phyloP scores from a whole-genome alignment of 2,888 invertebrate genomes.

The Campoplex nolae region DNA sequence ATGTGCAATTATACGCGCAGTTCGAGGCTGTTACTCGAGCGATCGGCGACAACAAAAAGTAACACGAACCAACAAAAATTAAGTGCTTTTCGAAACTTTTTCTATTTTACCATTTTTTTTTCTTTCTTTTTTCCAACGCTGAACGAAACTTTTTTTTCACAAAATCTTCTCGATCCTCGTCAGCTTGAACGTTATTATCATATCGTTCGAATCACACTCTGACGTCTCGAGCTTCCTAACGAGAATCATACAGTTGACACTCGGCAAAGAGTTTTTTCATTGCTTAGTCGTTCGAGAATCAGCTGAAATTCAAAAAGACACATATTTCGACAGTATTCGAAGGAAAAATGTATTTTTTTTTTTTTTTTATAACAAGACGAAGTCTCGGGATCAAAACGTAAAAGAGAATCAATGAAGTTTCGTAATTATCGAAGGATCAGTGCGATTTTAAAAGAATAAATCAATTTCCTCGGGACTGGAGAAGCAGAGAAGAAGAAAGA shows the following conservation, averaged over 20 bases:
- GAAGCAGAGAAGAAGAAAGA: neutral
- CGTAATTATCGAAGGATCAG: neutral
- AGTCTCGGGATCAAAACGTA: neutral
- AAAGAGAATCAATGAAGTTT: neutral
- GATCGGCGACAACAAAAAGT: neutral
- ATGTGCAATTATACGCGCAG: neutral
- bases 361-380: neutral
- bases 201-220: too few species aligned
- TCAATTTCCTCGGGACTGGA: neutral
- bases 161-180: neutral
- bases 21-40: neutral
- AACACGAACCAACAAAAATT: neutral
- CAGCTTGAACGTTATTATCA: neutral
- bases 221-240: too few species aligned
- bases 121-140: neutral
- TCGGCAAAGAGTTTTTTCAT: neutral
- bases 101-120: neutral
- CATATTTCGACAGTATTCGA: neutral
- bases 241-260: neutral
- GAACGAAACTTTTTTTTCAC: neutral
- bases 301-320: neutral
- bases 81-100: neutral
- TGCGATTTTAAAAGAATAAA: neutral
- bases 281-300: neutral
- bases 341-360: neutral